Evolutionary conservation across 1,140 invertebrate genomes (phyloP).

Genomic region (Drosophila kurseongensis): DNA sequence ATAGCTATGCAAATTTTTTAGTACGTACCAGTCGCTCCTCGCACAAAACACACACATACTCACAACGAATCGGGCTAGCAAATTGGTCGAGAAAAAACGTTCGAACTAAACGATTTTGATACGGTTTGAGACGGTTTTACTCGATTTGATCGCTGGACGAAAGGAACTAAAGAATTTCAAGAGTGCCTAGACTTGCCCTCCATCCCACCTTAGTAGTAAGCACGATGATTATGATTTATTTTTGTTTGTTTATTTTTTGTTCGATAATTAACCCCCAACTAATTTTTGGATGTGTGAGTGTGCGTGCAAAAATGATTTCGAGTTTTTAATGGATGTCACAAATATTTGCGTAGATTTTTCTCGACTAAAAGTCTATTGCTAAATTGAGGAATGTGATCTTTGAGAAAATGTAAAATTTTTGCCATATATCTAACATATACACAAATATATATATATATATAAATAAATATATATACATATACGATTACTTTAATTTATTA

Average conservation of each 20-base stretch:
- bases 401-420: constrained; percentile 67
- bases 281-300: constrained; percentile 40
- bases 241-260: constrained; percentile 56
- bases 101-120: neutral
- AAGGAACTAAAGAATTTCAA: constrained; percentile 76
- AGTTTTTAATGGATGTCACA: constrained; percentile 52
- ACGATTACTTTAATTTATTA: constrained; percentile 50
- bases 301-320: constrained; percentile 67
- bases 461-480: constrained; percentile 47
- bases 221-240: constrained; percentile 41
- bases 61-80: constrained; percentile 42
- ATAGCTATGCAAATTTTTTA: constrained; percentile 76
- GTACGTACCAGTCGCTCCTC: constrained; percentile 38
- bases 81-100: neutral
- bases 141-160: constrained; percentile 22
- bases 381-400: constrained; percentile 75
- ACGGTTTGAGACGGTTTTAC: neutral
- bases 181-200: constrained; percentile 77
- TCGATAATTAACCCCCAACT: constrained; percentile 31
- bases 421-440: constrained; percentile 78
- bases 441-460: constrained; percentile 59
- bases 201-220: constrained; percentile 76
- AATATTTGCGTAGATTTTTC: constrained; percentile 84
- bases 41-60: constrained; percentile 29
- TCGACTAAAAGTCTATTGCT: constrained; percentile 81